Conservation (phyloP, 1,140 invertebrate genomes). For the Mamestra configurata region DNA sequence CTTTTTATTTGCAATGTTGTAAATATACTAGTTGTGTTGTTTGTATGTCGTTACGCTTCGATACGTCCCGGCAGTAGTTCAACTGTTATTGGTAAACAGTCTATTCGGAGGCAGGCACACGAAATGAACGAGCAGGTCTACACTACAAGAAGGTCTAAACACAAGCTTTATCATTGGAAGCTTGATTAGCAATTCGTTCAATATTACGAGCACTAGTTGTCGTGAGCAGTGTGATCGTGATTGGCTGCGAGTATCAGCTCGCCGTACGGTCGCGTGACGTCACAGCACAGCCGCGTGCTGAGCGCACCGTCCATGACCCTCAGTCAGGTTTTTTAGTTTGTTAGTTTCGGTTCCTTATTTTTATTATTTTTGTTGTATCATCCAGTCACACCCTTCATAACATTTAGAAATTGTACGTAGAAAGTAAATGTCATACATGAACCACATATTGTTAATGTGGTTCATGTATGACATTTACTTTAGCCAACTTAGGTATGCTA, state of each 20-base stretch:
- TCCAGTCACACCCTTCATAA: conserved; percentile 36
- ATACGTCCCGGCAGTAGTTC: background rate
- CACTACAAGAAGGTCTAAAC: too few relatives aligned
- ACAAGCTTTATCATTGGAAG: too few relatives aligned
- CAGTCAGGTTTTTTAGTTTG: conserved; percentile 44
- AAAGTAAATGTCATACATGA: background rate
- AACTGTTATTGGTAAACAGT: too few relatives aligned
- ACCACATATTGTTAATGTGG: too few relatives aligned
- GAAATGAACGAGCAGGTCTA: too few relatives aligned
- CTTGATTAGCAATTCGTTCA: too few relatives aligned
- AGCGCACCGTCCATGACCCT: background rate
- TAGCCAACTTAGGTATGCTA: background rate
- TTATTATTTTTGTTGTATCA: conserved; percentile 53
- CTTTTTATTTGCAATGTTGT: conserved; percentile 34
- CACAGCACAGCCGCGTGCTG: background rate
- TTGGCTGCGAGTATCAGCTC: too few relatives aligned
- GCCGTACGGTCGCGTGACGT: background rate
- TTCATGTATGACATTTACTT: too few relatives aligned
- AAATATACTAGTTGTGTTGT: conserved; percentile 16
- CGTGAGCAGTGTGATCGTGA: too few relatives aligned
- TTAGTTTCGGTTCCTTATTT: conserved; percentile 45
- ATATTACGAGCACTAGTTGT: background rate
- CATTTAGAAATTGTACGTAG: background rate
- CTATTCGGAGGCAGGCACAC: too few relatives aligned
- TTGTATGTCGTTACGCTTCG: conserved; percentile 4